These are phyloP conservation scores for Nilaparvata lugens DNA, from an alignment of 1,140 invertebrate genomes.

Conservation along the genomic window DNA sequence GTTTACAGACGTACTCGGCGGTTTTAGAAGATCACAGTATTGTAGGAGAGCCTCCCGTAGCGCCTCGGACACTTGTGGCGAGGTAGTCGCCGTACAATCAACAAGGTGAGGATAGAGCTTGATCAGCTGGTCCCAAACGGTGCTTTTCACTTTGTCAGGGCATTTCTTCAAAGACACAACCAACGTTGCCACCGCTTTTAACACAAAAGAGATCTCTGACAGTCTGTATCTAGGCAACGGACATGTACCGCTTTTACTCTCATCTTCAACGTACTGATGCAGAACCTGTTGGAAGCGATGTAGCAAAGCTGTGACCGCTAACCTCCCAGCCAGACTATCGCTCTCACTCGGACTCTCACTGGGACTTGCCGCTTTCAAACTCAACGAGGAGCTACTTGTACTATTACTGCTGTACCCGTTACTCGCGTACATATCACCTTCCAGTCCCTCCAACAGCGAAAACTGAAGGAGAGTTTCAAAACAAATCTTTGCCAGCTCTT, in stretches of 20 bases:
- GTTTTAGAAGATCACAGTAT: slow-evolving; percentile 74
- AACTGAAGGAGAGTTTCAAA: slow-evolving; percentile 95
- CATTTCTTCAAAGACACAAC: slow-evolving; percentile 88
- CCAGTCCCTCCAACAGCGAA: slow-evolving; percentile 63
- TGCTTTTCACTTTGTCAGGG: slow-evolving; percentile 71
- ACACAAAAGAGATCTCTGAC: slow-evolving; percentile 93
- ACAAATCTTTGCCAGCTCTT: slow-evolving; percentile 93
- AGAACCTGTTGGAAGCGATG: slow-evolving; percentile 91
- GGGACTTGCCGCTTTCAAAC: neutral
- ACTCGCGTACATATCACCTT: slow-evolving; percentile 36
- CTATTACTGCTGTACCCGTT: slow-evolving; percentile 9
- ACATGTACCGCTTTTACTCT: slow-evolving; percentile 79
- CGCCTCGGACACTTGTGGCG: slow-evolving; percentile 68
- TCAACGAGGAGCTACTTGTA: neutral
- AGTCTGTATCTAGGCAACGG: slow-evolving; percentile 85
- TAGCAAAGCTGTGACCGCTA: slow-evolving; percentile 84
- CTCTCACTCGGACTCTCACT: slow-evolving; percentile 24
- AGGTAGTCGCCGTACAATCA: slow-evolving; percentile 69
- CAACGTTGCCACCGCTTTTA: slow-evolving; percentile 89
- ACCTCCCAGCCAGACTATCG: slow-evolving; percentile 59
- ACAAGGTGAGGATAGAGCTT: slow-evolving; percentile 84
- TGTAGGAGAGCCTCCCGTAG: slow-evolving; percentile 79
- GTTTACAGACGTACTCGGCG: slow-evolving; percentile 37
- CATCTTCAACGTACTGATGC: slow-evolving; percentile 78
- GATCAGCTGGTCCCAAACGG: slow-evolving; percentile 89